Evolutionary conservation across 2,888 invertebrate species (phyloP).

Genomic region (Sminthurides aquaticus): DNA sequence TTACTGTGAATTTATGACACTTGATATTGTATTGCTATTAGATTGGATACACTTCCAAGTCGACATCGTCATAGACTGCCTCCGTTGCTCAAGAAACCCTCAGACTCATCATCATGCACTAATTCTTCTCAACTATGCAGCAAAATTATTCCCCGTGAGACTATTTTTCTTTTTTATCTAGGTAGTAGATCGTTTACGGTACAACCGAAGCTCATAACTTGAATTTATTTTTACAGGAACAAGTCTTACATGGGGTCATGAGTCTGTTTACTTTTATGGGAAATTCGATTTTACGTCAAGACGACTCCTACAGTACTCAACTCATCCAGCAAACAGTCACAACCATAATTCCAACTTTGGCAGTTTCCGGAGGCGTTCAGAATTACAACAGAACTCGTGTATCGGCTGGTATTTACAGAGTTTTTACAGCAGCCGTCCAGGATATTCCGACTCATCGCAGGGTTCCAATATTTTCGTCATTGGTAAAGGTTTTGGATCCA

Average conservation of each 20-base stretch:
- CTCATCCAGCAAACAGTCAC: slow-evolving; percentile 84
- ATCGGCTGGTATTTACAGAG: slow-evolving; percentile 51
- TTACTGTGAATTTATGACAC: not conserved
- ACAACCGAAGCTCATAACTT: no score
- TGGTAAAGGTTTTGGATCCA: slow-evolving; percentile 62
- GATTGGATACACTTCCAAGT: slow-evolving; percentile 53
- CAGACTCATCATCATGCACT: slow-evolving; percentile 93
- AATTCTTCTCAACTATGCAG: slow-evolving; percentile 69
- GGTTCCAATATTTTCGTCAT: slow-evolving; percentile 60
- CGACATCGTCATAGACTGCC: slow-evolving; percentile 75
- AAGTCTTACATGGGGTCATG: slow-evolving; percentile 87
- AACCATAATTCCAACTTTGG: slow-evolving; percentile 77
- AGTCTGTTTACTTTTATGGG: slow-evolving; percentile 98
- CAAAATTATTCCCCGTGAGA: slow-evolving; percentile 65
- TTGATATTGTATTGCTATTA: slow-evolving; percentile 5
- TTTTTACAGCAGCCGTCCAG: slow-evolving; percentile 82
- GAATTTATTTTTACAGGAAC: slow-evolving; percentile 51
- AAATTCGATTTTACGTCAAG: slow-evolving; percentile 80
- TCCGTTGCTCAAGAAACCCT: slow-evolving; percentile 82
- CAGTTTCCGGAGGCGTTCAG: slow-evolving; percentile 48
- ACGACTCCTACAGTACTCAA: slow-evolving; percentile 90
- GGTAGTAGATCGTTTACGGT: no score
- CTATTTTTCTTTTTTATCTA: no score
- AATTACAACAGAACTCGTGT: slow-evolving; percentile 28
- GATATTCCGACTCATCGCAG: slow-evolving; percentile 91